Evolutionary conservation across 2,888 invertebrate species (phyloP), one percentile per base, ranked within the genome.

Genomic region (Girardia tigrina): DNA sequence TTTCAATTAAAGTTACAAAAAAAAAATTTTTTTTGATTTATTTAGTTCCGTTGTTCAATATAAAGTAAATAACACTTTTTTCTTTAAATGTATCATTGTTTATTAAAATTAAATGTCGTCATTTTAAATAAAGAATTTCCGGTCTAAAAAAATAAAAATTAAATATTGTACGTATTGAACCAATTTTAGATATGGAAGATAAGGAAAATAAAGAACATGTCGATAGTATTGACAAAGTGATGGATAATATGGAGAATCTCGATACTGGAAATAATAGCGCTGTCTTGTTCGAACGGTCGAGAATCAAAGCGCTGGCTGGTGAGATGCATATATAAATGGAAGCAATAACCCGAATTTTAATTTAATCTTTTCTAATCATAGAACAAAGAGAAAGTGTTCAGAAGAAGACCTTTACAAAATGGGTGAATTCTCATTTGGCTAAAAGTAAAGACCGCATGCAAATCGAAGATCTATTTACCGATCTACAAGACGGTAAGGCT

Each of bases 351-450:
- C n/a, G n/a, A n/a, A n/a, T n/a, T n/a, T n/a, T n/a, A 16, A 72
- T 70, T 20, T 70, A 23, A 20, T 14, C 8, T 70, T 70, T 20
- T 70, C 12, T 26, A 23, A 70, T 70, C 20, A 8, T n/a, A 93
- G 94, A 97, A 88, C 98, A 99, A 88, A 90, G 98, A 88, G 98
- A 99, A 87, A 91, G 91, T 84, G 98, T 99, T 79, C 98, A 99
- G 86, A 99, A 98, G 89, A 99, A 99, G 86, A 99, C 98, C 78
- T 99, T 99, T 87, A 94, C 94, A 85, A 99, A 99, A 91, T 99
- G 98, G 98, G 97, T 99, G 80, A 98, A 98, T 86, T 98, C 97
- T 69, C 98, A 99, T 86, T 87, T 99, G 16, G 16, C 16, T 8
- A 36, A 36, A 36, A 92, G 94, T 79, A 90, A 97, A 78, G 94